These are phyloP conservation scores for Fratercula arctica DNA, from an alignment of 2,797 vertebrate species.

Conservation along the genomic window DNA sequence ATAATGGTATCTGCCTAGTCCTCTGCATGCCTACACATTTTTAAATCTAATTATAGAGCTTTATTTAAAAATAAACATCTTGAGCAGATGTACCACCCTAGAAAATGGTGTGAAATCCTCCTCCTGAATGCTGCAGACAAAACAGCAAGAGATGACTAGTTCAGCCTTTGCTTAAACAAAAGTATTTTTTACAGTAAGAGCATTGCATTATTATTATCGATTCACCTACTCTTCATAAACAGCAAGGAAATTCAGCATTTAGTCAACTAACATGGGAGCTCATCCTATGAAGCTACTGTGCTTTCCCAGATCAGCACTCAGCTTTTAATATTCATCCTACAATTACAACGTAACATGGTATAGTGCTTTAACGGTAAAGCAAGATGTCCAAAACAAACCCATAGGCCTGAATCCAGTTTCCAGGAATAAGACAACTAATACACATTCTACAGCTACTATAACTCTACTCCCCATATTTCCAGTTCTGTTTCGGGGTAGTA, in stretches of 20 bases:
- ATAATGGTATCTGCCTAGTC: conserved; percentile 15
- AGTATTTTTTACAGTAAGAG: neutral
- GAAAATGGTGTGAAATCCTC: conserved; percentile 24
- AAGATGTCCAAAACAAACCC: neutral
- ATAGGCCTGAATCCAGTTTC: neutral
- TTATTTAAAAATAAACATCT: conserved; percentile 6
- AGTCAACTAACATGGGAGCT: neutral
- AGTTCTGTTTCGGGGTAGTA: neutral
- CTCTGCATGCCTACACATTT: neutral
- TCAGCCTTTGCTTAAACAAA: neutral
- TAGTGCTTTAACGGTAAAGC: neutral
- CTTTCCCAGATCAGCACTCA: neutral
- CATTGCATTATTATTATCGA: neutral
- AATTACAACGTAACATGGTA: neutral
- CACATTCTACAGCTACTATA: neutral
- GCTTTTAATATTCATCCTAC: neutral
- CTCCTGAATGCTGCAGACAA: neutral
- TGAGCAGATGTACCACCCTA: conserved; percentile 29
- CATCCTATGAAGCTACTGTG: neutral
- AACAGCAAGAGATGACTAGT: neutral
- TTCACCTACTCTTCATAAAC: neutral
- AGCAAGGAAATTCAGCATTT: neutral
- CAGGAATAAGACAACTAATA: neutral
- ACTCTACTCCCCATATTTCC: neutral
- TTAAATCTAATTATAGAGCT: conserved; percentile 20